Evolutionary conservation across 2,113 vertebrate species (phyloP), one percentile per base, ranked within the genome.

Genomic region (Semnornis frantzii): DNA sequence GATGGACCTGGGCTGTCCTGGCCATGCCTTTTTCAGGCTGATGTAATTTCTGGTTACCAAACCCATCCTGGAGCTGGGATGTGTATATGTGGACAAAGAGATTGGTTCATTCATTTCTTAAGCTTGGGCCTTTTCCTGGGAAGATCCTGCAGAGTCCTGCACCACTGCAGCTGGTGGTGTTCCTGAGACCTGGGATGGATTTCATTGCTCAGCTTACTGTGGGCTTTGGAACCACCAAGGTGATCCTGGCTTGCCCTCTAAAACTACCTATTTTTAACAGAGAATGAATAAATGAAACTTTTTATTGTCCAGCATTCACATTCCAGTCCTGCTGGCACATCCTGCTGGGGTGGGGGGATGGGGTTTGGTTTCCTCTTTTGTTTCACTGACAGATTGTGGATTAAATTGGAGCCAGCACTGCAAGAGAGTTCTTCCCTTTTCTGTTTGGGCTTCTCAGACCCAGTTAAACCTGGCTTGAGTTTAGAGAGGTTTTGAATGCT

Each of bases 381-480:
- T 89, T 54, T 71, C 42, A 83, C 39, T 63, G 85, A 57, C 69
- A 39, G 25, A 16, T 25, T 72, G 76, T 83, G 85, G 37, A 74
- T 81, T 86, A 72, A 69, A 2, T 14, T 78, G 44, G 80, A 96
- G 77, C 77, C 81, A 86, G 86, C 58, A 63, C 20, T 85, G 50
- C 89, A 28, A 79, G 70, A 91, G 74, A 48, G 73, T 76, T 83
- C 69, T 90, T 89, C 65, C 85, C 86, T 79, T 57, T 83, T 86
- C 94, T 95, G 50, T 89, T 89, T 65, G 34, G 57, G 33, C 21
- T 89, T 91, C 84, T 94, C 89, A 68, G 85, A 37, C 44, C 72
- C 60, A 11, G 65, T 88, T 92, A 64, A 54, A 71, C 54, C 14
- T 94, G 90, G 92, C 88, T 88, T 92, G 92, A 90, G 65, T 95